Evolutionary conservation across 1,140 invertebrate species (phyloP), one percentile per base, ranked within the genome.

Genomic region (Drosophila ambigua): DNA sequence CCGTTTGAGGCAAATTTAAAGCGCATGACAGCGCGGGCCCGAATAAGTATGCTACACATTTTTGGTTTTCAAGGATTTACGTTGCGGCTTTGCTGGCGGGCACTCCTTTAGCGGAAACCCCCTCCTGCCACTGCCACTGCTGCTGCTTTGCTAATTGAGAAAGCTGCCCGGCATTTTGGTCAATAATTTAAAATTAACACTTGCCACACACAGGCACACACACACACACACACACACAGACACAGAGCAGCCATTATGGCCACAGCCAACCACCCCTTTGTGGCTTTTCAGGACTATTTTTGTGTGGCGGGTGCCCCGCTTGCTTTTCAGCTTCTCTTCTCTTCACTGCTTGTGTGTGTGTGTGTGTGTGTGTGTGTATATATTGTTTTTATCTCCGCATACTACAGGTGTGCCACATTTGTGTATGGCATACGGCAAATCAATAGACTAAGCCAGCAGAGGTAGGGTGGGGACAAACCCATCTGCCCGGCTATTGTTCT

Each of bases 181-280:
- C 79, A 82, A 82, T 79, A 83, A 69, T 83, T 83, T 83, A 66
- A 82, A 82, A 82, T 82, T 78, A 83, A 68, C 63, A 69, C 66
- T 51, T 68, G 43, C 59, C 49, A 55, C 50, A 72, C 49, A 45
- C 26, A 43, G 39, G 24, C 43, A 50, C 24, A 26, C 24, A 43
- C 43, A 54, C 49, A 57, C 57, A 61, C 35, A 54, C 50, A 64
- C 60, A 20, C 16, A 43, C 11, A 50, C 46, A 51, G 13, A 9
- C 35, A 49, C 35, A 45, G 28, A 35, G 0, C 31, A 39, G 1
- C 35, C 35, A 39, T 11, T 39, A 39, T 39, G 35, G 35, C 35
- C 35, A 28, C 26, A 28, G 5, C 26, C 1, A 5, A 28, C 20
- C 55, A 44, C 39, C 48, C 16, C 45, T 31, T 31, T 35, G 28